phyloP scores from a whole-genome alignment of 1,140 invertebrate species.

The Drosophila prosaltans region DNA sequence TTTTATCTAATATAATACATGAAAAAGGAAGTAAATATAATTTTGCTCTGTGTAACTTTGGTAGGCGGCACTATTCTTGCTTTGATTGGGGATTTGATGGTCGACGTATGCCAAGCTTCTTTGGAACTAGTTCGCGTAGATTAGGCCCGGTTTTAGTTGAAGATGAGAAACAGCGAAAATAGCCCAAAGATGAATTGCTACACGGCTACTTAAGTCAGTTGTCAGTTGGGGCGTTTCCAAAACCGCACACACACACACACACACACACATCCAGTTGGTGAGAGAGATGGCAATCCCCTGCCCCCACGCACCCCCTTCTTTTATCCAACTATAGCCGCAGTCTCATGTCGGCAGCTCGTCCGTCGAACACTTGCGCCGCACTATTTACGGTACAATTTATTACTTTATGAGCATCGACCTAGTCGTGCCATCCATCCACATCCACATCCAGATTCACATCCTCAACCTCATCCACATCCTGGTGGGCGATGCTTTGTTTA shows the following conservation, averaged over 20 bases:
- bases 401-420: conserved; percentile 78
- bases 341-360: conserved; percentile 12
- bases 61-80: not conserved
- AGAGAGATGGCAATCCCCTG: not conserved
- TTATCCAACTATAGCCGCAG: not conserved
- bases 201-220: conserved; percentile 30
- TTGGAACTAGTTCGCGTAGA: conserved; percentile 8
- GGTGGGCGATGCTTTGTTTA: conserved; percentile 57
- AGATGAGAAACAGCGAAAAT: conserved; percentile 26
- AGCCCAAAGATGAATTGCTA: conserved; percentile 69
- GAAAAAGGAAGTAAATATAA: no score
- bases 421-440: conserved; percentile 17
- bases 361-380: conserved; percentile 70
- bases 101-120: not conserved
- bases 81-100: conserved; percentile 3
- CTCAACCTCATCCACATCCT: not conserved
- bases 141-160: not conserved
- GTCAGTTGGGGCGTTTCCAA: conserved; percentile 13
- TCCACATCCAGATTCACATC: not conserved
- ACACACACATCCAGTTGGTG: not conserved
- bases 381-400: conserved; percentile 82
- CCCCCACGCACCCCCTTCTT: not conserved
- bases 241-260: not conserved
- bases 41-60: not conserved
- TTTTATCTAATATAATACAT: no score